Evolutionary conservation across 2,797 vertebrate species (phyloP).

Genomic region (Paguma larvata): DNA sequence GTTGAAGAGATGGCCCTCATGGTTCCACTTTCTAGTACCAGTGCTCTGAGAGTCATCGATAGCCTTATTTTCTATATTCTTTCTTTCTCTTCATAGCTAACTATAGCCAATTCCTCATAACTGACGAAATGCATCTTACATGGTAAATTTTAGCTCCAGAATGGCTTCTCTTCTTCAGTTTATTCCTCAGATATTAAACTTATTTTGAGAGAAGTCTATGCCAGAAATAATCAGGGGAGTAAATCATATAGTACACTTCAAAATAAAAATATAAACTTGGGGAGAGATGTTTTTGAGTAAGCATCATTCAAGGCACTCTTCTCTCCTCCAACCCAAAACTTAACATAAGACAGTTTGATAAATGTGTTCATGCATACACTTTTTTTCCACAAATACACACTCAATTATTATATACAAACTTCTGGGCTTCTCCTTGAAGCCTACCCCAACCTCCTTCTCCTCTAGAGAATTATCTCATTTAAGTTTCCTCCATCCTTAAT

Average conservation of each 20-base stretch:
- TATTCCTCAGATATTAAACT: neutral
- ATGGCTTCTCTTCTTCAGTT: neutral
- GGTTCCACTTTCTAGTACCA: neutral
- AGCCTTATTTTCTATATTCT: neutral
- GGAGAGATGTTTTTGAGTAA: neutral
- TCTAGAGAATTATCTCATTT: neutral
- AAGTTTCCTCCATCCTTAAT: neutral
- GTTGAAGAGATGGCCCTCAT: neutral
- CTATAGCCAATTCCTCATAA: neutral
- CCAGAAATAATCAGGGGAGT: neutral
- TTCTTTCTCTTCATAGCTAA: neutral
- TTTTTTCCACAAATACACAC: neutral
- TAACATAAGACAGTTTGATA: neutral
- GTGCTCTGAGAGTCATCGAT: neutral
- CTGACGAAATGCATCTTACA: neutral
- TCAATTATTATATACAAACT: neutral
- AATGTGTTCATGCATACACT: neutral
- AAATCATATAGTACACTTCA: neutral
- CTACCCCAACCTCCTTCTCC: neutral
- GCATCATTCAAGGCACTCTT: neutral
- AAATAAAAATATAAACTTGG: constrained; percentile 15
- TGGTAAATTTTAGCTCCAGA: neutral
- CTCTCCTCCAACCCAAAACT: neutral
- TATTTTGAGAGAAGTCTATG: constrained; percentile 13
- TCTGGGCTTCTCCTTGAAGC: neutral